These are phyloP conservation scores for Accipiter cooperii DNA, from an alignment of 2,113 vertebrate species.

Conservation along the genomic window DNA sequence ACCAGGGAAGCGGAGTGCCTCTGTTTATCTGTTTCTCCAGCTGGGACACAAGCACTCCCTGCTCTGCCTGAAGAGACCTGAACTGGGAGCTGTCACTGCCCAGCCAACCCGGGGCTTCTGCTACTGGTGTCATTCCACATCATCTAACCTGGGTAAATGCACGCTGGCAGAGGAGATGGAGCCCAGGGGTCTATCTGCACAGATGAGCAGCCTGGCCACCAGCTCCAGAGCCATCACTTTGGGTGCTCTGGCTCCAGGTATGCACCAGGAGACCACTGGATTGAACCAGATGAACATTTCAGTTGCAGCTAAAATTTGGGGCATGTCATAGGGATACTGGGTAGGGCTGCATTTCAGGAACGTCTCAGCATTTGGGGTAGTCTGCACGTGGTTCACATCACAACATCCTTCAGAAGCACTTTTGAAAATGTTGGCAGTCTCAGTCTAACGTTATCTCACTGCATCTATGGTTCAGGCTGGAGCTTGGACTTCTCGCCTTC, in stretches of 20 bases:
- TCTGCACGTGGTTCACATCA: neutral
- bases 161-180: neutral
- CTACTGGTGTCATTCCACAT: neutral
- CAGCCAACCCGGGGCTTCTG: neutral
- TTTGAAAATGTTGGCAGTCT: neutral
- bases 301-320: neutral
- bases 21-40: neutral
- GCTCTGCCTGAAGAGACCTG: neutral
- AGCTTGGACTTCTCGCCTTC: neutral
- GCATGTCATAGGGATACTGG: neutral
- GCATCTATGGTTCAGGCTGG: neutral
- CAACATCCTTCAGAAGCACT: neutral
- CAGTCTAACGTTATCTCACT: rapidly evolving
- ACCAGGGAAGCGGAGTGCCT: neutral
- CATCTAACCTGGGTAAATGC: neutral
- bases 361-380: neutral
- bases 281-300: neutral
- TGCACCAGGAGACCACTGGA: neutral
- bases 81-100: neutral
- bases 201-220: neutral
- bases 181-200: neutral
- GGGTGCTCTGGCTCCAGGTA: neutral
- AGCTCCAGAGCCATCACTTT: neutral
- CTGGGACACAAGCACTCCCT: neutral
- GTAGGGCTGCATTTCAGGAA: neutral